These are phyloP conservation scores for Agrochola circellaris DNA, from an alignment of 2,888 invertebrate species.

Conservation along the genomic window DNA sequence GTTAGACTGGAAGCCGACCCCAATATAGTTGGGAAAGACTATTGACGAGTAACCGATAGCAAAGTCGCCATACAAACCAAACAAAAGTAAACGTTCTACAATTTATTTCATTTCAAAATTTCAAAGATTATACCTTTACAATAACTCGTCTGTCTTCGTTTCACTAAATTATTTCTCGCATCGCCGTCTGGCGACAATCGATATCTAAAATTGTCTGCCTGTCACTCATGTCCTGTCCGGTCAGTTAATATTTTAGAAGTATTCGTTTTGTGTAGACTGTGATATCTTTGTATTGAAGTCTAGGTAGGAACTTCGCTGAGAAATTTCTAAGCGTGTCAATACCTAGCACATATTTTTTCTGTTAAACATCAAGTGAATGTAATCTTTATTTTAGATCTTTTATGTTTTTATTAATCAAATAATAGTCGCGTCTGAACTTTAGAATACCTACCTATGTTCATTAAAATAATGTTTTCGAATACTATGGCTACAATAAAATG, in stretches of 20 bases:
- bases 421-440: neutral
- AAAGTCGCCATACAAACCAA: neutral
- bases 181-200: constrained; percentile 28
- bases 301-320: neutral
- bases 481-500: too few relatives aligned
- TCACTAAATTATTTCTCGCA: constrained; percentile 41
- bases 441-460: neutral
- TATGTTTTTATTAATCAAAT: neutral
- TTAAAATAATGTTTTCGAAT: too few relatives aligned
- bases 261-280: neutral
- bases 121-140: neutral
- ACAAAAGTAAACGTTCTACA: neutral
- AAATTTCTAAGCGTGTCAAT: too few relatives aligned
- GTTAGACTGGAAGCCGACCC: neutral
- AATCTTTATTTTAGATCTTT: too few relatives aligned
- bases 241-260: constrained; percentile 24
- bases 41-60: neutral
- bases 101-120: neutral
- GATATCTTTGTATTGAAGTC: neutral
- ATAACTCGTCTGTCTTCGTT: constrained; percentile 23
- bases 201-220: constrained; percentile 32
- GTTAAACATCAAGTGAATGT: too few relatives aligned
- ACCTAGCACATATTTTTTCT: too few relatives aligned
- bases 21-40: neutral
- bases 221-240: constrained; percentile 18